Evolutionary conservation across 1,140 invertebrate genomes (phyloP).

Genomic region (Antheraea pernyi): DNA sequence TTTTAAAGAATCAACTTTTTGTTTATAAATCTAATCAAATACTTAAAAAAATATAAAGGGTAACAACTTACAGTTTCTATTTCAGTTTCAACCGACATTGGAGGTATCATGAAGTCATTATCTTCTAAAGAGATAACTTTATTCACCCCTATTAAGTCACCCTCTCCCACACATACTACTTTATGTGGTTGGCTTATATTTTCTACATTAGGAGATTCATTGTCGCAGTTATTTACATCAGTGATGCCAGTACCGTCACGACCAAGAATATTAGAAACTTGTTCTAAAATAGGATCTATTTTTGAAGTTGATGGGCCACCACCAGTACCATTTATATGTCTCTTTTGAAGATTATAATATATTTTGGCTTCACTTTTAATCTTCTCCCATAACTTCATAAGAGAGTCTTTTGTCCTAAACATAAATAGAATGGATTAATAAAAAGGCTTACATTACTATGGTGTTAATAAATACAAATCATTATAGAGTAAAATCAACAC

Average conservation of each 20-base stretch:
- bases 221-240: neutral
- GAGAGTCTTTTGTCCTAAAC: neutral
- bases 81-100: too few species aligned
- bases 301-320: constrained; percentile 6
- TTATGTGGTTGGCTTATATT: neutral
- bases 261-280: constrained; percentile 18
- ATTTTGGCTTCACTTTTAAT: neutral
- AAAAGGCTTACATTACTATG: neutral
- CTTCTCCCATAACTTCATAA: constrained; percentile 4
- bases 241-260: constrained; percentile 15
- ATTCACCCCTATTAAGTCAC: too few species aligned
- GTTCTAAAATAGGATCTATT: constrained; percentile 20
- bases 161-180: too few species aligned
- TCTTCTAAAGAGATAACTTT: constrained; percentile 3
- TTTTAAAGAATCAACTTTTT: too few species aligned
- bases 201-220: neutral
- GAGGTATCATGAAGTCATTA: too few species aligned
- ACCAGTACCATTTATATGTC: neutral
- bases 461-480: neutral
- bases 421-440: constrained; percentile 2
- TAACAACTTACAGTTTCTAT: too few species aligned
- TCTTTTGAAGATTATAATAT: neutral
- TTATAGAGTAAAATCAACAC: neutral
- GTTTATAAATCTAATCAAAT: too few species aligned
- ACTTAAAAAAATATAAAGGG: too few species aligned